These are phyloP conservation scores for Heliornis fulica DNA, from an alignment of 2,113 vertebrate genomes.

Conservation along the genomic window DNA sequence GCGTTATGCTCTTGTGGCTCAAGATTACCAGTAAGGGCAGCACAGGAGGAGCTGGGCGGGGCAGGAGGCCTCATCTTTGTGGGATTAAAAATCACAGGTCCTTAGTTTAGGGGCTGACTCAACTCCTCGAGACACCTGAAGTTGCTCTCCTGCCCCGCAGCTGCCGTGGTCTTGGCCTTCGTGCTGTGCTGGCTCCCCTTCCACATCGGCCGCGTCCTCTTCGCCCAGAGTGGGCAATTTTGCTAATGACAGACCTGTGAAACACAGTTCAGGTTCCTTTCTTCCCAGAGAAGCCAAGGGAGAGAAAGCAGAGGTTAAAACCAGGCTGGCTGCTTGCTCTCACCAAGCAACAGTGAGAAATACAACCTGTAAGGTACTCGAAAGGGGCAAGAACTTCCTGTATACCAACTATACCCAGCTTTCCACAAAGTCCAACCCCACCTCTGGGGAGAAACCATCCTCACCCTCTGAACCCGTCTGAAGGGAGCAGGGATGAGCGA, in stretches of 20 bases:
- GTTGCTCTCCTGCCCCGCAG: background rate
- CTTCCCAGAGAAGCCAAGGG: background rate
- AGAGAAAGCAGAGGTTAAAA: background rate
- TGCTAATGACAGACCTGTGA: background rate
- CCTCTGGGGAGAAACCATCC: background rate
- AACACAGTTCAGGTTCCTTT: background rate
- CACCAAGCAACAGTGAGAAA: background rate
- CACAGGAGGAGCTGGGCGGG: background rate
- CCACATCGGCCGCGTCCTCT: conserved; percentile 17
- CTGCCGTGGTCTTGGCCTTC: background rate
- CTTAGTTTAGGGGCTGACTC: too few species aligned
- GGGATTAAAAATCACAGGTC: background rate
- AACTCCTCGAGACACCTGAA: background rate
- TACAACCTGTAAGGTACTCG: background rate
- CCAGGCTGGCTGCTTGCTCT: background rate
- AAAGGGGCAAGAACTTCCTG: background rate
- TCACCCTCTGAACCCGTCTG: background rate
- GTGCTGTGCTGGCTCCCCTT: conserved; percentile 30
- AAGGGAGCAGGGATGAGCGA: rapidly evolving
- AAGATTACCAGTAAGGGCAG: too few species aligned
- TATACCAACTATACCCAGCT: background rate
- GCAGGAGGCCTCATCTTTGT: background rate
- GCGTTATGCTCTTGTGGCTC: too few species aligned
- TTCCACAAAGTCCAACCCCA: background rate
- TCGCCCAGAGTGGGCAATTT: background rate